Evolutionary conservation across 2,888 invertebrate species (phyloP).

Genomic region (Malacosoma neustria): DNA sequence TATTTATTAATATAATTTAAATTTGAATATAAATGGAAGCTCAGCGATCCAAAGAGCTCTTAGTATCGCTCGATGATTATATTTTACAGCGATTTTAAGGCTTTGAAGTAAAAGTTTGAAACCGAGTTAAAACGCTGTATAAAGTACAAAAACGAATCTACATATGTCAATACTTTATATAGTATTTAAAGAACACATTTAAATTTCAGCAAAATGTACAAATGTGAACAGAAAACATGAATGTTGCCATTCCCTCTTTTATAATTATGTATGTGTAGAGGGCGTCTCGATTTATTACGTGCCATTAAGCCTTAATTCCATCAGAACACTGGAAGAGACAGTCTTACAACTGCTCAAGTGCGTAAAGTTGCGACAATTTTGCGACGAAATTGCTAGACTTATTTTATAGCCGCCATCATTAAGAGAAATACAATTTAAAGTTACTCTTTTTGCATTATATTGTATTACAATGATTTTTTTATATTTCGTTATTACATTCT

Average conservation of each 20-base stretch:
- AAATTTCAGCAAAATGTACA: slow-evolving; percentile 49
- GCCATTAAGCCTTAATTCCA: slow-evolving; percentile 22
- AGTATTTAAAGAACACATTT: slow-evolving; percentile 24
- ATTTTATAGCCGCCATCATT: neutral
- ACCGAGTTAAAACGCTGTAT: too few relatives aligned
- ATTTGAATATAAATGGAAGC: too few relatives aligned
- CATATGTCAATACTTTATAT: too few relatives aligned
- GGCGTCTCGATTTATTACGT: slow-evolving; percentile 45
- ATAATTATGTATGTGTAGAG: slow-evolving; percentile 27
- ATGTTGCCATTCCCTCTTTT: slow-evolving; percentile 38
- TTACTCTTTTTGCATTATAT: neutral
- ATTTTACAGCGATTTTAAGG: too few relatives aligned
- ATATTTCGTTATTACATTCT: too few relatives aligned
- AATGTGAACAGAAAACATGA: slow-evolving; percentile 52
- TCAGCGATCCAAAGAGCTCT: too few relatives aligned
- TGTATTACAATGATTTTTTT: neutral
- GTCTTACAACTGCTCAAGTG: neutral
- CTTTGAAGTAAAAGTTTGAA: too few relatives aligned
- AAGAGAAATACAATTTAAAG: neutral
- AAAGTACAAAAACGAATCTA: too few relatives aligned
- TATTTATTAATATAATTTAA: too few relatives aligned
- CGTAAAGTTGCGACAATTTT: neutral
- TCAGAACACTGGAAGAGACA: slow-evolving; percentile 6
- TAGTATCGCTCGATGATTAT: too few relatives aligned
- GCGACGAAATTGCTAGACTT: neutral